A percentile compares a stretch with the other conserved stretches of the same genome.
phyloP scores from a whole-genome alignment of 2,797 vertebrate species.

The Delichon dasypus region DNA sequence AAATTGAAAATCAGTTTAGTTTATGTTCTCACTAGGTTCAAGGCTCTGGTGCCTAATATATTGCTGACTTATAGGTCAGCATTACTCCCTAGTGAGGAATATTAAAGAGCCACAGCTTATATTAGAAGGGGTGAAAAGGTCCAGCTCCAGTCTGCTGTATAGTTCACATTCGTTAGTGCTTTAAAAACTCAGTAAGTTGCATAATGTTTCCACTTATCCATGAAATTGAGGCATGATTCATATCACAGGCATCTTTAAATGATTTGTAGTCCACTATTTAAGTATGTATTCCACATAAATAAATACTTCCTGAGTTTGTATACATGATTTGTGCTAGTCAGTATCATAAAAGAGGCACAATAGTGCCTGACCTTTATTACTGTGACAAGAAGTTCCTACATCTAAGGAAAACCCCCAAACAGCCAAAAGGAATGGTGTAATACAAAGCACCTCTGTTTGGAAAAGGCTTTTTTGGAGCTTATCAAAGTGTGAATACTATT shows the following conservation, averaged over 20 bases:
- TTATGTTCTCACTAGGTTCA: constrained; percentile 66
- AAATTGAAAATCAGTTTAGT: constrained; percentile 70
- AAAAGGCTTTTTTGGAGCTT: constrained; percentile 8
- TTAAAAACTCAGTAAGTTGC: constrained; percentile 55
- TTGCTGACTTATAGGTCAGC: constrained; percentile 60
- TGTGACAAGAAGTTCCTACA: constrained; percentile 9
- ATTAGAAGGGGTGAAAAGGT: constrained; percentile 63
- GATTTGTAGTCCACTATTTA: constrained; percentile 42
- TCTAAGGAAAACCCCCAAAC: neutral
- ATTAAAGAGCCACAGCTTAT: constrained; percentile 63
- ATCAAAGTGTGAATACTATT: neutral
- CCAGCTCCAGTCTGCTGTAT: constrained; percentile 33
- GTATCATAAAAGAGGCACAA: constrained; percentile 45
- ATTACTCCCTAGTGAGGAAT: constrained; percentile 62
- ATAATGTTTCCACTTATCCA: constrained; percentile 64
- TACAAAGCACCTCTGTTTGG: constrained; percentile 30
- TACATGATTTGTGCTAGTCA: constrained; percentile 15
- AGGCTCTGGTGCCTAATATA: constrained; percentile 61
- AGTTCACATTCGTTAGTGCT: constrained; percentile 47
- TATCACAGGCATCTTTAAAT: constrained; percentile 60
- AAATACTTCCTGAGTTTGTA: constrained; percentile 57
- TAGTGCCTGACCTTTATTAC: constrained; percentile 25
- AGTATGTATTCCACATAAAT: constrained; percentile 45
- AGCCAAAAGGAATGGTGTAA: neutral
- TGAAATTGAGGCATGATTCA: constrained; percentile 64